Evolutionary conservation across 1,140 invertebrate genomes (phyloP), one percentile per base, ranked within the genome.

Genomic region (Tenebrio molitor): DNA sequence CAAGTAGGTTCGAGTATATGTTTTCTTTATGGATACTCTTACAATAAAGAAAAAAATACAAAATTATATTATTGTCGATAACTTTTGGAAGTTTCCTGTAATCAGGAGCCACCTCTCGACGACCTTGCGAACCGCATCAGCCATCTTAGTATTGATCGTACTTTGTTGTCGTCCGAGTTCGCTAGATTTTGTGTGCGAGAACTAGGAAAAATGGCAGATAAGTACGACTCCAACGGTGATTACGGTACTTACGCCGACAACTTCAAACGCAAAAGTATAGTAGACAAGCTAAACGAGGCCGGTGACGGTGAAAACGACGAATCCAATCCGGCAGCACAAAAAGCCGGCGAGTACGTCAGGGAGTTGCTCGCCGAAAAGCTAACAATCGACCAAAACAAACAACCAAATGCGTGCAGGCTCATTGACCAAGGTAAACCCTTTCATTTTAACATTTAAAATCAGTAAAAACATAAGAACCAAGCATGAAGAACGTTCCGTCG

Each of bases 321-420:
- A 7, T 42, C 71, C 1, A 80, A 78, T 50, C 82, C 84, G 68
- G 78, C 72, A 85, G 58, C 85, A 86, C 78, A 91, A 75, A 93
- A 92, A 84, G 90, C 90, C 77, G 90, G 87, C 39, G 91, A 93
- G 83, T 93, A 93, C 77, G 89, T 93, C 74, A 84, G 89, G 5
- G 91, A 93, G 76, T 84, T 93, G 12, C 81, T 94, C 36, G 88
- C 89, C 41, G 93, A 94, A 78, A 93, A 93, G 82, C 86, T 91
- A 66, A 88, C 89, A 62, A 84, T 94, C 68, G 91, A 93, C 78
- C 82, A 86, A 14, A 83, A 85, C 17, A 91, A 92, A 77, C 90
- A 88, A 81, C 89, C 91, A 2, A 88, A 92, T 76, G 89, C 90
- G 2, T 84, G 87, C 12, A 87, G 89, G 64, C 85, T 94, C 12